Evolutionary conservation across 2,797 vertebrate genomes (phyloP), one percentile per base, ranked within the genome.

Genomic region (Heliangelus exortis): DNA sequence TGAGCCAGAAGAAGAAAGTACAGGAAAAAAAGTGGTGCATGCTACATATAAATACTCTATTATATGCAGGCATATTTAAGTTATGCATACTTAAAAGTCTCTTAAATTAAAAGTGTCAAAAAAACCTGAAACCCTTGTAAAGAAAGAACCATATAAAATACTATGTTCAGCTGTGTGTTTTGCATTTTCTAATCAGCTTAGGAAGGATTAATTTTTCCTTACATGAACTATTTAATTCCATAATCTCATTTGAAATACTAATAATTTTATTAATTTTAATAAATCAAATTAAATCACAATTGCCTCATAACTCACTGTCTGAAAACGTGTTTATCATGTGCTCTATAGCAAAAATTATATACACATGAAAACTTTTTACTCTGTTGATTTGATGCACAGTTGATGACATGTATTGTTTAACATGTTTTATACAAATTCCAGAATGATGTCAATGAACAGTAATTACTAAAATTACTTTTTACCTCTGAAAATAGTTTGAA

Each of bases 51-150:
- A 15, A 36, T 16, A n/a, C 9, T 21, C 26, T 28, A 51, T 48
- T 18, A 36, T 48, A 36, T 57, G 10, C 7, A 63, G 17, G 7
- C 8, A 22, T 59, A 63, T 17, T 68, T 58, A 84, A 55, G 10
- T 34, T 87, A n/a, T 21, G 17, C 7, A 63, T 31, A 20, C 10
- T 62, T 39, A 57, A 6, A 84, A 72, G 6, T 15, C 4, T 71
- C 36, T 82, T 81, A 68, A 68, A 63, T 10, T 20, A 12, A 55
- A 45, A 65, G 15, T 68, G 28, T 53, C 4, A 71, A 33, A 62
- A 17, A 0, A 0, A 5, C 18, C 25, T 26, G 7, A 13, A 41
- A 41, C 13, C 39, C 13, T 14, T 41, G 39, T 0, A 41, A 71
- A 61, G 26, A 45, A 3, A 84, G 34, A 82, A 72, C 2, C 7